Percentiles rank a stretch among this genome's conserved stretches.
These are phyloP conservation scores for Globodera rostochiensis DNA, from an alignment of 1,140 invertebrate species.

Conservation along the genomic window DNA sequence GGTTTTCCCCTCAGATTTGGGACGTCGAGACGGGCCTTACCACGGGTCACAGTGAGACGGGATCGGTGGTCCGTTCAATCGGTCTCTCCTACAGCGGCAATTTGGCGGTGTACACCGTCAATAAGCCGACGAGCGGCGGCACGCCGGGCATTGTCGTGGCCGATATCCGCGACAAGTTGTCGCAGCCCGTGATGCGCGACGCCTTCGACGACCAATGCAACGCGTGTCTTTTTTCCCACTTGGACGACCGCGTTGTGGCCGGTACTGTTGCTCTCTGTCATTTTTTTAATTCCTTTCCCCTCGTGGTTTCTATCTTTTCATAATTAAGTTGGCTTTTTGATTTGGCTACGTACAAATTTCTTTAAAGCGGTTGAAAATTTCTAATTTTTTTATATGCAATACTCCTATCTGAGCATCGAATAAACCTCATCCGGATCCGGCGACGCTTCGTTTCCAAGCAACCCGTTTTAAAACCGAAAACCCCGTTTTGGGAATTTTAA, in stretches of 20 bases:
- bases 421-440: too few relatives aligned
- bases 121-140: slow-evolving; percentile 53
- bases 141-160: slow-evolving; percentile 46
- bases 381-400: too few relatives aligned
- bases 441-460: too few relatives aligned
- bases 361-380: too few relatives aligned
- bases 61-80: slow-evolving; percentile 58
- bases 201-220: slow-evolving; percentile 29
- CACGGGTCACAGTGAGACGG: slow-evolving; percentile 34
- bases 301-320: too few relatives aligned
- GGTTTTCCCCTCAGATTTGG: slow-evolving; percentile 52
- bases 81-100: slow-evolving; percentile 62
- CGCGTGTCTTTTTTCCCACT: slow-evolving; percentile 52
- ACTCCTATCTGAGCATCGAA: too few relatives aligned
- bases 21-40: slow-evolving; percentile 58
- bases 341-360: too few relatives aligned
- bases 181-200: slow-evolving; percentile 27
- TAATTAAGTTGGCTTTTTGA: too few relatives aligned
- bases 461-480: too few relatives aligned
- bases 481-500: too few relatives aligned
- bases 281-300: neutral
- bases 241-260: slow-evolving; percentile 57
- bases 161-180: slow-evolving; percentile 54
- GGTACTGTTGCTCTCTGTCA: slow-evolving; percentile 32
- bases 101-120: slow-evolving; percentile 57